A percentile compares a stretch with the other conserved stretches of the same genome.
Conservation (phyloP, 30 jellyfish, hydroid and myxozoan species). For the Morbakka virulenta region DNA sequence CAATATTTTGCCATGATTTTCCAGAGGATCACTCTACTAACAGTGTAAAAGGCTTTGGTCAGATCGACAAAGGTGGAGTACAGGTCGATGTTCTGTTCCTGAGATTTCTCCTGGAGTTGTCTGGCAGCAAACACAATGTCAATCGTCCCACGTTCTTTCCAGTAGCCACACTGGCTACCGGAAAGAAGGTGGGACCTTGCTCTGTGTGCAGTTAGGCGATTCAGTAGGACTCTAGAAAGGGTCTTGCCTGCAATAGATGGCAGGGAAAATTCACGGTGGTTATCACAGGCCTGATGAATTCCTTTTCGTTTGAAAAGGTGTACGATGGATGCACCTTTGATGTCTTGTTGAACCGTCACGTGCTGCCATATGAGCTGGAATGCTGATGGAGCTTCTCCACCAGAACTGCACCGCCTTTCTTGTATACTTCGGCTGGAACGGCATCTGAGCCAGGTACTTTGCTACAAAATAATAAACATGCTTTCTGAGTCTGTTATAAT, state of each 20-base stretch:
- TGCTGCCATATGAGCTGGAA: not conserved
- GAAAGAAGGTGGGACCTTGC: not conserved
- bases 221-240: no score
- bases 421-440: not conserved
- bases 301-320: not conserved
- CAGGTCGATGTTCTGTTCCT: not conserved
- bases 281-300: no score
- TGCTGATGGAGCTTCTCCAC: not conserved
- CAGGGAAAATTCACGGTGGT: not conserved
- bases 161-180: not conserved
- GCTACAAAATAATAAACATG: not conserved
- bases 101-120: not conserved
- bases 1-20: not conserved
- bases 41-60: conserved; percentile 1
- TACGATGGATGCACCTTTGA: not conserved
- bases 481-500: no score
- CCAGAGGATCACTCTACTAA: not conserved
- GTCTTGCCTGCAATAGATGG: no score
- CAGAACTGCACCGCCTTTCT: not conserved
- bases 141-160: not conserved
- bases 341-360: not conserved
- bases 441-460: conserved; percentile 1
- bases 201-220: not conserved
- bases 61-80: not conserved
- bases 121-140: conserved; percentile 2